These are phyloP conservation scores for Chaetops frenatus DNA, from an alignment of 2,113 vertebrate species.

Conservation along the genomic window DNA sequence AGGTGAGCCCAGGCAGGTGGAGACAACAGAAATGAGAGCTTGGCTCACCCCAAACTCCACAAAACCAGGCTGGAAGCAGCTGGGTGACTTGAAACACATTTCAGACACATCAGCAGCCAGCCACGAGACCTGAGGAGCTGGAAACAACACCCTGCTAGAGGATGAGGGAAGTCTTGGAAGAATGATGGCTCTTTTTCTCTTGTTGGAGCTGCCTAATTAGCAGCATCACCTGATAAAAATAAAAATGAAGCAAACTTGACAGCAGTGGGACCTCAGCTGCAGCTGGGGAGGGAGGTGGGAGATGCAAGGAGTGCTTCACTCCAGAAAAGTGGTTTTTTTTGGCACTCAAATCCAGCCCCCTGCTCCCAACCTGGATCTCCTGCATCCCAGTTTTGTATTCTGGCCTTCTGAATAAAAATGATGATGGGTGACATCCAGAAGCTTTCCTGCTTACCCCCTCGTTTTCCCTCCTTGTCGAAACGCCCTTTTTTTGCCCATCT, in stretches of 20 bases:
- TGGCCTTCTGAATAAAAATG: background rate
- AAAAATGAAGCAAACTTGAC: background rate
- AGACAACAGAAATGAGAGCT: fast-evolving
- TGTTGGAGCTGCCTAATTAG: background rate
- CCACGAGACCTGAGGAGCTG: background rate
- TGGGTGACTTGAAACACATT: background rate
- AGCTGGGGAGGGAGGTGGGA: background rate
- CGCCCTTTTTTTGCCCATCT: background rate
- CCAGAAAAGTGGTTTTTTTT: fast-evolving
- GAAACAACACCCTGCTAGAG: fast-evolving
- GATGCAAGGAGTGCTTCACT: background rate
- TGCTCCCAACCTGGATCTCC: background rate
- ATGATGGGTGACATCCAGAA: background rate
- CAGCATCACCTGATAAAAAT: background rate
- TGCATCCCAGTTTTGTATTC: background rate
- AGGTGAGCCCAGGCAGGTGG: background rate
- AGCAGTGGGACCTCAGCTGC: background rate
- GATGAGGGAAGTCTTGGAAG: background rate
- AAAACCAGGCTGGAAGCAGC: fast-evolving
- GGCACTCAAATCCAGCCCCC: background rate
- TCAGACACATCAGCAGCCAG: background rate
- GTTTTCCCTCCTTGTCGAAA: background rate
- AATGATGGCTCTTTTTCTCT: background rate
- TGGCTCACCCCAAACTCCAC: background rate
- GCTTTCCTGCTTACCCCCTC: background rate